These are phyloP conservation scores for Microctenopoma stevenorrisi DNA, from an alignment of 2,797 vertebrate species.

Conservation along the genomic window DNA sequence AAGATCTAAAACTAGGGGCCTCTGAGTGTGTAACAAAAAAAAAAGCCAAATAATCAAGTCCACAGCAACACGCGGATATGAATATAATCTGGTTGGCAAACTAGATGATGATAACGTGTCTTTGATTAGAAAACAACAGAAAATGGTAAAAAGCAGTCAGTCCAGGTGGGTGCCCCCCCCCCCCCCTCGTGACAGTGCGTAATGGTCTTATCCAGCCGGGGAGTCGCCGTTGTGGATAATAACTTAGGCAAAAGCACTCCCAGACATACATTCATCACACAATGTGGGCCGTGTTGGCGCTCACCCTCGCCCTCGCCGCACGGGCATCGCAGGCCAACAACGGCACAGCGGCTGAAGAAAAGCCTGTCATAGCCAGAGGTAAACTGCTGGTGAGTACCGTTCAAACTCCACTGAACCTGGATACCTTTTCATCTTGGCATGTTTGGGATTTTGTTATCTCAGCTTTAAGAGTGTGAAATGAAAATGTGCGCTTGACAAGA, in stretches of 20 bases:
- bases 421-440: not conserved
- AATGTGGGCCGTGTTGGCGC: slow-evolving; percentile 64
- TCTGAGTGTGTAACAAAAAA: not conserved
- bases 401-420: not conserved
- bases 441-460: not conserved
- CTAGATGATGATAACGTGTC: not conserved
- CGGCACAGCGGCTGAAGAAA: slow-evolving; percentile 54
- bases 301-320: slow-evolving; percentile 45
- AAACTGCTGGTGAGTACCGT: slow-evolving; percentile 79
- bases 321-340: slow-evolving; percentile 36
- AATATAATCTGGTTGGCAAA: accelerated
- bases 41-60: not conserved
- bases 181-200: not conserved
- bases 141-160: not conserved
- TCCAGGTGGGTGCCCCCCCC: slow-evolving; percentile 34
- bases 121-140: not conserved
- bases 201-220: slow-evolving; percentile 54
- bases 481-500: not conserved
- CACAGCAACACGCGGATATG: not conserved
- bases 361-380: slow-evolving; percentile 71
- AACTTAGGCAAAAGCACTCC: slow-evolving; percentile 9
- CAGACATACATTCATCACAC: not conserved
- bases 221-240: not conserved
- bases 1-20: slow-evolving; percentile 27
- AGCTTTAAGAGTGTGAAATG: not conserved